Conservation (phyloP, 1,140 invertebrate species). For the Hypothenemus hampei region DNA sequence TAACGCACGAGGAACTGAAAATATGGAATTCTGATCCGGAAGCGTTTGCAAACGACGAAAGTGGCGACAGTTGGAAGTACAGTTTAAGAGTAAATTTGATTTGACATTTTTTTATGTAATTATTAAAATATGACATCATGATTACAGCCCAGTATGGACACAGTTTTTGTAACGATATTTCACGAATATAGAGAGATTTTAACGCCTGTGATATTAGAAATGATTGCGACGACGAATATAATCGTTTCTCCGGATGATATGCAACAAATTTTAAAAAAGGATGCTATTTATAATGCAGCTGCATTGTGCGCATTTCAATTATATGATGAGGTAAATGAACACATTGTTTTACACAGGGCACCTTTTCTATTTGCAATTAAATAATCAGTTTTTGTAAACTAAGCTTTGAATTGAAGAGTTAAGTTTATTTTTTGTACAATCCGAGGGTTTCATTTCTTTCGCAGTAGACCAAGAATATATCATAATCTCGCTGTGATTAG, state of each 20-base stretch:
- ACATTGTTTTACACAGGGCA: no score
- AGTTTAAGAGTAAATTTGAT: conserved; percentile 65
- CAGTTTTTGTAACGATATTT: conserved; percentile 78
- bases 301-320: conserved; percentile 86
- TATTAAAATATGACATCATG: not conserved
- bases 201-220: conserved; percentile 67
- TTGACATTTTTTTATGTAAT: no score
- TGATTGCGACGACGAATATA: conserved; percentile 62
- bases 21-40: conserved; percentile 90
- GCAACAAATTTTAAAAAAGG: conserved; percentile 75
- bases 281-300: conserved; percentile 93
- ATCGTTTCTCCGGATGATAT: conserved; percentile 64
- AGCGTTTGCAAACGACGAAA: conserved; percentile 80
- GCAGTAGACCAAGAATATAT: no score
- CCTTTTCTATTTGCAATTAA: no score
- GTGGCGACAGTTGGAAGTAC: conserved; percentile 89
- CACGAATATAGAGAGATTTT: conserved; percentile 70
- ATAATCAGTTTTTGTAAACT: no score
- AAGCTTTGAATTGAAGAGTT: no score
- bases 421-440: no score
- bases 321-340: conserved; percentile 76
- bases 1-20: conserved; percentile 77
- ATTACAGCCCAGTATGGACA: conserved; percentile 78
- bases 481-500: no score
- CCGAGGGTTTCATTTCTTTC: no score